Evolutionary conservation across 2,113 vertebrate genomes (phyloP), one percentile per base, ranked within the genome.

Genomic region (Siniperca chuatsi): DNA sequence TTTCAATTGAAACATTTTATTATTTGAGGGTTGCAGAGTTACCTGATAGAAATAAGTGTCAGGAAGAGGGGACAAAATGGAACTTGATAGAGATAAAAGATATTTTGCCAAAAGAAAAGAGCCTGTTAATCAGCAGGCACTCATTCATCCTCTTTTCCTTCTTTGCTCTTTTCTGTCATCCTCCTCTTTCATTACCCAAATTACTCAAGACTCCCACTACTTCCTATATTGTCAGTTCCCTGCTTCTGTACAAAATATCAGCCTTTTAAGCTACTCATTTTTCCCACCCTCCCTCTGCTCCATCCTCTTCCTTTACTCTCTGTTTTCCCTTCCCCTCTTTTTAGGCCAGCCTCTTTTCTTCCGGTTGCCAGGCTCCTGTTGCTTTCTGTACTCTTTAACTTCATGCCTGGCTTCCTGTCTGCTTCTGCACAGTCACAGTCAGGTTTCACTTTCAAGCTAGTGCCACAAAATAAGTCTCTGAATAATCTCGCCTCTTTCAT

Each of bases 331-430:
- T 85, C 85, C 84, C 65, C 76, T 84, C 64, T 58, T 86, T 58
- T 83, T 55, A 73, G 87, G 84, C 88, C 87, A 25, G 73, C 90
- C 87, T 84, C 79, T 82, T 84, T 83, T 71, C 73, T 88, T 82
- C 75, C 21, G 62, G 90, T 94, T 93, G 86, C 90, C 87, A 92
- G 85, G 91, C 87, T 89, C 83, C 92, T 87, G 92, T 89, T 91
- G 90, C 91, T 91, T 89, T 89, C 90, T 87, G 93, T 92, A 91
- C 90, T 93, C 88, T 92, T 90, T 92, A 90, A 90, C 92, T 91
- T 92, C 84, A 90, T 83, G 92, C 84, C 88, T 85, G 91, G 80
- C 90, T 92, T 94, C 93, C 90, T 93, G 91, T 89, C 86, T 91
- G 86, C 92, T 75, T 87, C 89, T 84, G 87, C 90, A 79, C 54